Conservation (phyloP, 1,140 invertebrate genomes). For the Sweltsa coloradensis region DNA sequence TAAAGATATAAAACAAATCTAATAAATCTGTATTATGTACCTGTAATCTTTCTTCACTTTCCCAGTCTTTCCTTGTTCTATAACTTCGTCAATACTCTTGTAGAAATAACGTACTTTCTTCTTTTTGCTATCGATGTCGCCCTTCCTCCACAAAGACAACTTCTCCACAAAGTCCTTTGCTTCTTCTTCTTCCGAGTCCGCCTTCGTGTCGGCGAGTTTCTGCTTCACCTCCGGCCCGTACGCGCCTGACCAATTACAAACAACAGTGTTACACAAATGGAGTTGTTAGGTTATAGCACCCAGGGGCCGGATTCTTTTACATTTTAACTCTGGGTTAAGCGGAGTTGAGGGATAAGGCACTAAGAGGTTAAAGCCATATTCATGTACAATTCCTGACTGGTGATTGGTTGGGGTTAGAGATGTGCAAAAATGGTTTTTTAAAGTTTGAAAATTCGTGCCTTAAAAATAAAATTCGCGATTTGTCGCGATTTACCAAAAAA, state of each 20-base stretch:
- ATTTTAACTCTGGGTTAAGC: too few species aligned
- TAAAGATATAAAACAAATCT: too few species aligned
- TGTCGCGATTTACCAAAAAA: too few species aligned
- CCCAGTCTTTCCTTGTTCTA: slow-evolving; percentile 65
- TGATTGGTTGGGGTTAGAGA: too few species aligned
- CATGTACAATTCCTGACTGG: too few species aligned
- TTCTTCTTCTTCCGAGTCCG: slow-evolving; percentile 38
- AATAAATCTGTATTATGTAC: slow-evolving; percentile 17
- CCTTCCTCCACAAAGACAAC: slow-evolving; percentile 47
- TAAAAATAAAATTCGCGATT: too few species aligned
- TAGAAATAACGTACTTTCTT: slow-evolving; percentile 70
- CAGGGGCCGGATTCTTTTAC: too few species aligned
- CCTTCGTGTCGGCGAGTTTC: slow-evolving; percentile 30
- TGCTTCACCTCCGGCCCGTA: slow-evolving; percentile 63
- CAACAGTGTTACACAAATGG: slow-evolving; percentile 8
- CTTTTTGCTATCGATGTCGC: slow-evolving; percentile 31
- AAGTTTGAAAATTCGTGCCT: too few species aligned
- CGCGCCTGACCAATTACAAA: slow-evolving; percentile 40
- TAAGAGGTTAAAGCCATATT: too few species aligned
- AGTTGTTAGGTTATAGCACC: too few species aligned
- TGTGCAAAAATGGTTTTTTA: too few species aligned
- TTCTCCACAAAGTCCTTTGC: slow-evolving; percentile 45
- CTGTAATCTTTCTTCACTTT: slow-evolving; percentile 31
- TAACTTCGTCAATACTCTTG: slow-evolving; percentile 84
- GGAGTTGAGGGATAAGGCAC: too few species aligned